A percentile compares a stretch with the other conserved stretches of the same genome.
Conservation (phyloP, 2,888 invertebrate species). For the Enoplolaimus lenunculus region DNA sequence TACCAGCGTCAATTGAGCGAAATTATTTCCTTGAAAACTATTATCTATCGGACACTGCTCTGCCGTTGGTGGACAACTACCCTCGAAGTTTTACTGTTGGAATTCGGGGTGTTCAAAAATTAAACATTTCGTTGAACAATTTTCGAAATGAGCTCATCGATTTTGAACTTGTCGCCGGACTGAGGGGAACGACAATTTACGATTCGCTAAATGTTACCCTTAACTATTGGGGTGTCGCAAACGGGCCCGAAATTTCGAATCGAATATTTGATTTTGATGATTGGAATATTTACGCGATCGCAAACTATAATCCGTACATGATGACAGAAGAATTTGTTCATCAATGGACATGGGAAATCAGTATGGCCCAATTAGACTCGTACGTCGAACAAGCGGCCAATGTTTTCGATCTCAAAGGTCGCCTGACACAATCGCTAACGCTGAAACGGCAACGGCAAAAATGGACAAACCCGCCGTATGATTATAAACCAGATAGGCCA, state of each 20-base stretch:
- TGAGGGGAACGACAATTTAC: constrained; percentile 51
- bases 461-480: constrained; percentile 33
- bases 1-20: constrained; percentile 33
- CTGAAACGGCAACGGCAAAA: constrained; percentile 30
- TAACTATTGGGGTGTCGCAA: constrained; percentile 88
- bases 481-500: constrained; percentile 45
- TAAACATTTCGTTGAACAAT: constrained; percentile 72
- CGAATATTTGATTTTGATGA: constrained; percentile 95
- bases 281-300: constrained; percentile 94
- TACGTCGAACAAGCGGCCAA: constrained; percentile 29
- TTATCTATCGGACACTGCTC: constrained; percentile 26
- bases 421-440: constrained; percentile 33
- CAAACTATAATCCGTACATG: constrained; percentile 72
- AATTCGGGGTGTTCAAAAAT: constrained; percentile 83
- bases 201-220: constrained; percentile 71
- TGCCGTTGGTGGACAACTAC: constrained; percentile 35
- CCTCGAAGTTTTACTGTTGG: constrained; percentile 69
- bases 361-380: background rate
- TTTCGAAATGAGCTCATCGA: constrained; percentile 59
- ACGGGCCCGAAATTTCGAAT: constrained; percentile 58
- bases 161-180: constrained; percentile 78
- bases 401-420: constrained; percentile 33
- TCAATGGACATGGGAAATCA: constrained; percentile 34
- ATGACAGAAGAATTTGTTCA: constrained; percentile 51
- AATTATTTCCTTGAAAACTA: constrained; percentile 32